Evolutionary conservation across 2,797 vertebrate species (phyloP), one percentile per base, ranked within the genome.

Genomic region (Apogon hyalosoma): DNA sequence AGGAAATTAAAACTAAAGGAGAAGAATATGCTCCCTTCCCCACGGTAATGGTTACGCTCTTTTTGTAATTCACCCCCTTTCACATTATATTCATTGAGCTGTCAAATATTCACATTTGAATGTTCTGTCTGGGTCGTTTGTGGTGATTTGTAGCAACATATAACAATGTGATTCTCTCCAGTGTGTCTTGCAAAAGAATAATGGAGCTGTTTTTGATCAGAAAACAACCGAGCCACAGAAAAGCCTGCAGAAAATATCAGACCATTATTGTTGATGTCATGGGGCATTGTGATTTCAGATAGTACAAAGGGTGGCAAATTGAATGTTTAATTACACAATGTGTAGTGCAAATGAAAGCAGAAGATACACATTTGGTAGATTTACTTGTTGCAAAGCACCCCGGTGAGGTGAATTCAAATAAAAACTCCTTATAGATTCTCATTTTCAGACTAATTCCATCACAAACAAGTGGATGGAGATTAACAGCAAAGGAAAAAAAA

Each of bases 1-100:
- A 16, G 74, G 76, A 86, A 86, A 84, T 76, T 74, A 70, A 79
- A 84, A 83, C 58, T 41, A 18, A 82, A 78, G 40, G 36, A 49
- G 66, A 60, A 43, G 36, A 70, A 62, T 18, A 46, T 48, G 58
- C 31, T 54, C 58, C 63, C 21, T 36, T 8, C 31, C 31, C 31
- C 62, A 66, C 61, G 46, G 70, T 76, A 72, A 80, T 54, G n/a
- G 60, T 78, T 50, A 52, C 63, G 11, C 41, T 58, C 39, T 74
- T 75, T 24, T 76, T 75, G 61, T 77, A 24, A 54, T 77, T 51
- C 39, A 38, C 21, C 51, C 51, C 24, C 21, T 58, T 73, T 77
- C 42, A 66, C 65, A 74, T 70, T 52, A 69, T 28, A 69, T 53
- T 74, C 63, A 79, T 75, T 74, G 51, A 77, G 66, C 67, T 88